Evolutionary conservation across 1,140 invertebrate genomes (phyloP).

Genomic region (Planococcus citri): DNA sequence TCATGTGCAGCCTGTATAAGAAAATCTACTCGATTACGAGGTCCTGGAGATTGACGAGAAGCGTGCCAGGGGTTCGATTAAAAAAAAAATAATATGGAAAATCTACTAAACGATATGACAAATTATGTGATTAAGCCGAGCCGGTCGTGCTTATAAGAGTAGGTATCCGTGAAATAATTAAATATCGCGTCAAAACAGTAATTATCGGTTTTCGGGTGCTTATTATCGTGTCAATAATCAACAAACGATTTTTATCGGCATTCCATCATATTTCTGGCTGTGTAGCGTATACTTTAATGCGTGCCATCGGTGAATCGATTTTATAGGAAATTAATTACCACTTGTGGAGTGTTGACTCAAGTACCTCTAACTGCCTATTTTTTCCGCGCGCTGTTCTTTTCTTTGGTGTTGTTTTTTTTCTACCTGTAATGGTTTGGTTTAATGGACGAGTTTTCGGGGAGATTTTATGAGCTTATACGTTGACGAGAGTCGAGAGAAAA

Average conservation of each 20-base stretch:
- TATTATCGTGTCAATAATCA: constrained; percentile 3
- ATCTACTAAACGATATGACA: neutral
- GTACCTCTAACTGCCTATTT: no score
- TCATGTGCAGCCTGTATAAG: no score
- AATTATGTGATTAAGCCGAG: neutral
- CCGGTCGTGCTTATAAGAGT: neutral
- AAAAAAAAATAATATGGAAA: no score
- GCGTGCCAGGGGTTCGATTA: no score
- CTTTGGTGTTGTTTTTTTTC: no score
- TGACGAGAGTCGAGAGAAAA: no score
- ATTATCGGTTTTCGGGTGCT: neutral
- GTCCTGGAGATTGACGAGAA: no score
- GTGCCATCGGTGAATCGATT: neutral
- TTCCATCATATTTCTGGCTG: constrained; percentile 7
- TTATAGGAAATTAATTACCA: neutral
- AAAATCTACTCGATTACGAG: no score
- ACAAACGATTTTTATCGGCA: neutral
- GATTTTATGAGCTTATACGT: no score
- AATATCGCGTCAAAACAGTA: neutral
- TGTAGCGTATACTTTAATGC: neutral
- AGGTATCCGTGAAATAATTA: constrained; percentile 3
- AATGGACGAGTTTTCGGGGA: no score
- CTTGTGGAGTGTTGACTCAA: neutral
- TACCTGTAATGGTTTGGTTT: no score
- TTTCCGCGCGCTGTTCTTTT: no score